A percentile compares a stretch with the other conserved stretches of the same genome.
Conservation (phyloP, 2,888 invertebrate species). For the Sinentomon sp. region DNA sequence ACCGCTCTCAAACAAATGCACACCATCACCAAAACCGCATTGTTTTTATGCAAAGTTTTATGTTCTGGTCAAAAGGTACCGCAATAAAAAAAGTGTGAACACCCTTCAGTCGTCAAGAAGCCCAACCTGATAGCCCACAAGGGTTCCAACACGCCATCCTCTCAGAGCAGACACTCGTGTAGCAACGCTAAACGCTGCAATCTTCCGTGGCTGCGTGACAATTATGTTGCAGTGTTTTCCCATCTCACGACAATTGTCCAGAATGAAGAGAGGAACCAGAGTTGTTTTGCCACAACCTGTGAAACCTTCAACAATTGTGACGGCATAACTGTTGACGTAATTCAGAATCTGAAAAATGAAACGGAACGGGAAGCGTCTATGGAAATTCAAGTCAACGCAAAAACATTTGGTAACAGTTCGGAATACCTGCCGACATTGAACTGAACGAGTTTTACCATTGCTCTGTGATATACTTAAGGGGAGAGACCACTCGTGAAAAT, state of each 20-base stretch:
- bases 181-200: constrained; percentile 75
- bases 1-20: too few species aligned
- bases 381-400: too few species aligned
- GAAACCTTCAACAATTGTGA: constrained; percentile 62
- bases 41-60: too few species aligned
- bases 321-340: constrained; percentile 35
- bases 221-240: constrained; percentile 49
- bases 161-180: constrained; percentile 55
- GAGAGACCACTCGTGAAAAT: too few species aligned
- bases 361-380: constrained; percentile 2
- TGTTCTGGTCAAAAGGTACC: too few species aligned
- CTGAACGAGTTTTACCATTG: too few species aligned
- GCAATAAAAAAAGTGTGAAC: too few species aligned
- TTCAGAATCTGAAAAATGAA: constrained; percentile 30
- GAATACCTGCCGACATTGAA: too few species aligned
- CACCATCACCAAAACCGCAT: too few species aligned
- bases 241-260: constrained; percentile 40
- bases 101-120: neutral
- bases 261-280: constrained; percentile 70
- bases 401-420: too few species aligned
- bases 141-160: constrained; percentile 45
- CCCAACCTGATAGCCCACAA: constrained; percentile 66
- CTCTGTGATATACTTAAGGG: too few species aligned
- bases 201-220: constrained; percentile 76
- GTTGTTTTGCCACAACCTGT: constrained; percentile 91